A percentile compares a stretch with the other conserved stretches of the same genome.
Evolutionary conservation across 2,888 invertebrate genomes (phyloP).

Genomic region (Ptilodon capucinus): DNA sequence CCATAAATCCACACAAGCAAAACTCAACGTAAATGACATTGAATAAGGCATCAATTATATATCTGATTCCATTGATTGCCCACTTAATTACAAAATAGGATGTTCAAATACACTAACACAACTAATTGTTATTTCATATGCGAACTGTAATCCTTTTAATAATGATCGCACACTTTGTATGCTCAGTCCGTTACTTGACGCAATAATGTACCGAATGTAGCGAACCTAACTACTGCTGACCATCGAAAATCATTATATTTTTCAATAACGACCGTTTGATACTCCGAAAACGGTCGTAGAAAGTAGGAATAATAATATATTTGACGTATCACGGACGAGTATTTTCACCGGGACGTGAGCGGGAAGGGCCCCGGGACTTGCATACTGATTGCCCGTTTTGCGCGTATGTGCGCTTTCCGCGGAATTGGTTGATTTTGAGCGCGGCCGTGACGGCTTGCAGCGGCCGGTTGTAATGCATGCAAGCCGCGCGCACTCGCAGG

Average conservation of each 20-base stretch:
- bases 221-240: slow-evolving; percentile 4
- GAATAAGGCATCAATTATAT: slow-evolving; percentile 31
- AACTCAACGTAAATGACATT: slow-evolving; percentile 22
- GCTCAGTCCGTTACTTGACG: slow-evolving; percentile 28
- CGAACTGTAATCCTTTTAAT: slow-evolving; percentile 34
- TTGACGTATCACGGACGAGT: slow-evolving; percentile 60
- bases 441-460: slow-evolving; percentile 12
- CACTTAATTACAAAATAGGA: slow-evolving; percentile 37
- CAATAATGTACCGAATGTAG: slow-evolving; percentile 17
- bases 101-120: slow-evolving; percentile 18
- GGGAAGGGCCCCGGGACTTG: slow-evolving; percentile 56
- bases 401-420: slow-evolving; percentile 39
- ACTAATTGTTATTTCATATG: slow-evolving; percentile 33
- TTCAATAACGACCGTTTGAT: slow-evolving; percentile 45
- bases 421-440: slow-evolving; percentile 36
- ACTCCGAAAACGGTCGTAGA: slow-evolving; percentile 65
- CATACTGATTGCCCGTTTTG: slow-evolving; percentile 67
- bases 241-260: slow-evolving; percentile 46
- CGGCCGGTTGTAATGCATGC: slow-evolving; percentile 22
- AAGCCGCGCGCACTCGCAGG: slow-evolving; percentile 14
- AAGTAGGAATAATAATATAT: slow-evolving; percentile 66
- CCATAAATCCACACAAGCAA: not conserved
- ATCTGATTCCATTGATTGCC: slow-evolving; percentile 31
- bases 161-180: slow-evolving; percentile 33
- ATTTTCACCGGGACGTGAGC: slow-evolving; percentile 70